Conservation (phyloP, 2,797 vertebrate genomes). For the Sphenopsis melanotis region DNA sequence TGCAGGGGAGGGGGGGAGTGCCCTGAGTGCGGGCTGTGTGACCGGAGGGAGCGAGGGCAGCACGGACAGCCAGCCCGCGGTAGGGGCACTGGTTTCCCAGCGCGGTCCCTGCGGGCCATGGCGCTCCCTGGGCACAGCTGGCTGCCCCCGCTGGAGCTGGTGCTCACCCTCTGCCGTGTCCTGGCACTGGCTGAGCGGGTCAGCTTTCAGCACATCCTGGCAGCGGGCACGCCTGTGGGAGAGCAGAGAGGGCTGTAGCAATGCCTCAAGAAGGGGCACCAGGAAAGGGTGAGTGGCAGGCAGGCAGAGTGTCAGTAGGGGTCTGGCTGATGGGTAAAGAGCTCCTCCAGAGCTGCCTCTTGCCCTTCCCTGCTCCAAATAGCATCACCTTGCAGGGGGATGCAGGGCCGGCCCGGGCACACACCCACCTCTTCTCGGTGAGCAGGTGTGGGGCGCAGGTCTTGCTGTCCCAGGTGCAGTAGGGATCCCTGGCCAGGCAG, state of each 20-base stretch:
- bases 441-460: conserved; percentile 72
- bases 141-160: background rate
- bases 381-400: background rate
- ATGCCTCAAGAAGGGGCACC: background rate
- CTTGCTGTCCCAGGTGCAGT: conserved; percentile 88
- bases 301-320: background rate
- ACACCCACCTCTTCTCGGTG: conserved; percentile 52
- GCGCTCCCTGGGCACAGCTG: background rate
- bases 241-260: background rate
- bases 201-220: conserved; percentile 80
- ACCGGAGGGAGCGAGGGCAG: background rate
- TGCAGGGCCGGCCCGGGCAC: rapidly evolving
- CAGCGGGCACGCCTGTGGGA: conserved; percentile 77
- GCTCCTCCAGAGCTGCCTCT: background rate
- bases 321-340: background rate
- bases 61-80: rapidly evolving
- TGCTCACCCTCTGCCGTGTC: conserved; percentile 74
- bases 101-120: background rate
- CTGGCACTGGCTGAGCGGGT: conserved; percentile 82
- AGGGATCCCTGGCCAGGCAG: conserved; percentile 87
- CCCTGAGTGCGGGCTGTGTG: background rate
- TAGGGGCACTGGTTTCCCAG: background rate
- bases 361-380: background rate
- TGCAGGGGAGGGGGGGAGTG: background rate
- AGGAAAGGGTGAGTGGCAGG: background rate